Evolutionary conservation across 2,888 invertebrate species (phyloP).

Genomic region (Drosophila antonietae): DNA sequence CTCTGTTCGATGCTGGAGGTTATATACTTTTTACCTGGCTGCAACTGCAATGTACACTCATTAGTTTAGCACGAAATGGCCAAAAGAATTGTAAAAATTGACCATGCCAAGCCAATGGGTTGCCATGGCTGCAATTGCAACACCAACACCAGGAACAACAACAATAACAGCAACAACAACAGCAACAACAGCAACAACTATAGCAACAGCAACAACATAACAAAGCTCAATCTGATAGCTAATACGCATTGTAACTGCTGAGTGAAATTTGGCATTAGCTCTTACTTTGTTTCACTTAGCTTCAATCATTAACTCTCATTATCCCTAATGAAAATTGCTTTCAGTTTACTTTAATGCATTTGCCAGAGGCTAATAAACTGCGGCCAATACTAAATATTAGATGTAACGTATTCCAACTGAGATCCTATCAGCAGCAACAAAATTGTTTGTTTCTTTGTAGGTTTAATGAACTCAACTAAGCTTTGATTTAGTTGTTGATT

Average conservation of each 20-base stretch:
- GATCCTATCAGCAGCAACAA: neutral
- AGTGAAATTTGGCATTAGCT: slow-evolving; percentile 9
- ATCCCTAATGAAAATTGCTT: slow-evolving; percentile 12
- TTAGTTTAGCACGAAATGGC: slow-evolving; percentile 1
- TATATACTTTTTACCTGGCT: neutral
- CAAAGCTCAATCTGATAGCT: slow-evolving; percentile 5
- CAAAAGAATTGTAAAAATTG: slow-evolving; percentile 4
- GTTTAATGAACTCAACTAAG: neutral
- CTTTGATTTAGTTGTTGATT: neutral
- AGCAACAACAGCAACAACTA: slow-evolving; percentile 45
- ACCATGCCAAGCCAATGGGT: slow-evolving; percentile 45
- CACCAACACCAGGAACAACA: slow-evolving; percentile 43
- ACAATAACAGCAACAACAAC: slow-evolving; percentile 30
- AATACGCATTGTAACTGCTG: neutral
- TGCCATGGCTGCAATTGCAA: slow-evolving; percentile 48
- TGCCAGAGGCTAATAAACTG: neutral
- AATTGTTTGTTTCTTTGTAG: neutral
- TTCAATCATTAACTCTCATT: slow-evolving; percentile 28
- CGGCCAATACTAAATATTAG: neutral
- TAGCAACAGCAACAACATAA: slow-evolving; percentile 37
- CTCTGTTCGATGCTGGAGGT: neutral
- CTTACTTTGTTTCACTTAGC: slow-evolving; percentile 10
- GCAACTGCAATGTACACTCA: slow-evolving; percentile 2
- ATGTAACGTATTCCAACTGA: neutral
- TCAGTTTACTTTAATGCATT: neutral